These are phyloP conservation scores for Dromas ardeola DNA, from an alignment of 2,113 vertebrate species.

Conservation along the genomic window DNA sequence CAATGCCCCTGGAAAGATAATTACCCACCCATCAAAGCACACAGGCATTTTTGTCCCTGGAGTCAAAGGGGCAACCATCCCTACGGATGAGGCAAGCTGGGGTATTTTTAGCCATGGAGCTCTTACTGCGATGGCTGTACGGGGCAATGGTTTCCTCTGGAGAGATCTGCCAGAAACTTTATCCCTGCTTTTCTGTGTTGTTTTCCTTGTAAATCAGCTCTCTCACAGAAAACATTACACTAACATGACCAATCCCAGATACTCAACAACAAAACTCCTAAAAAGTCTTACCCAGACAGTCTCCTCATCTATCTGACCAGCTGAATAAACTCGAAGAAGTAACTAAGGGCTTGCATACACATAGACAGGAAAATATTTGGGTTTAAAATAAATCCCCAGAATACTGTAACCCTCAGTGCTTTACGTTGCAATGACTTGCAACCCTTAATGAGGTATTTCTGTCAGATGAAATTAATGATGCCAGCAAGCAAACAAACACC, in stretches of 20 bases:
- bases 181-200: constrained; percentile 18
- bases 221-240: not conserved
- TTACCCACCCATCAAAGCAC: not conserved
- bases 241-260: not conserved
- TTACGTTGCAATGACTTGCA: not conserved
- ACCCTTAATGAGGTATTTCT: not conserved
- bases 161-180: constrained; percentile 28
- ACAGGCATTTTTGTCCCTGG: not conserved
- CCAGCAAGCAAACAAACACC: not conserved
- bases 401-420: not conserved
- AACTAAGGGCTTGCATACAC: not conserved
- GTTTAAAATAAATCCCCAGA: constrained; percentile 3
- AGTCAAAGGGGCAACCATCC: not conserved
- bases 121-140: not conserved
- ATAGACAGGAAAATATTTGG: constrained; percentile 20
- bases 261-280: not conserved
- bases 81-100: not conserved
- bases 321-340: constrained; percentile 13
- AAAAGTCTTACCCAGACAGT: not conserved
- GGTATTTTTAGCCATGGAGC: not conserved
- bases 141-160: not conserved
- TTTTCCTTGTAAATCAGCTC: constrained; percentile 30
- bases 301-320: not conserved
- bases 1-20: not conserved
- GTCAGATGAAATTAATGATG: not conserved